phyloP scores from a whole-genome alignment of 2,888 invertebrate genomes.

The Nomada fabriciana region DNA sequence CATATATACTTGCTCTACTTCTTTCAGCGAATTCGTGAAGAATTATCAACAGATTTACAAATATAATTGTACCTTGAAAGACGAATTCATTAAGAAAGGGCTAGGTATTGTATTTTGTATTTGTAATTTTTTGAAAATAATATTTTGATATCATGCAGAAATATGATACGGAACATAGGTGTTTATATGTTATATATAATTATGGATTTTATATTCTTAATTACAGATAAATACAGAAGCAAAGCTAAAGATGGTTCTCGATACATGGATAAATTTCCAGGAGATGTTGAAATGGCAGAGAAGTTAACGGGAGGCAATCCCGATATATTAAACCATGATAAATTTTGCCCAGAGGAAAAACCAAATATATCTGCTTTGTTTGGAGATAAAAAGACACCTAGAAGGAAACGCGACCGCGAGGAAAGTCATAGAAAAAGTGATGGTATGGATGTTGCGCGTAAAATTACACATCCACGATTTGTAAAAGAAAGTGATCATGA shows the following conservation, averaged over 20 bases:
- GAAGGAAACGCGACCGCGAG: constrained; percentile 79
- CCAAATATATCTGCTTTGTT: constrained; percentile 86
- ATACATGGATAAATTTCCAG: constrained; percentile 92
- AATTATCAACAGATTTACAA: constrained; percentile 90
- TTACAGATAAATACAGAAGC: constrained; percentile 87
- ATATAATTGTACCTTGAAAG: constrained; percentile 91
- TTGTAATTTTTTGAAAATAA: neutral
- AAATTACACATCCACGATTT: constrained; percentile 85
- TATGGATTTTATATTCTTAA: constrained; percentile 18
- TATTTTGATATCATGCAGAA: neutral
- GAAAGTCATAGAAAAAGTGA: constrained; percentile 71
- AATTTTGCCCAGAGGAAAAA: constrained; percentile 85
- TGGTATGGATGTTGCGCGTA: constrained; percentile 70
- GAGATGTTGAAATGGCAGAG: constrained; percentile 91
- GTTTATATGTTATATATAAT: neutral
- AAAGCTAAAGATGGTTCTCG: constrained; percentile 86
- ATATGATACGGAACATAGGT: neutral
- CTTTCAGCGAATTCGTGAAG: constrained; percentile 92
- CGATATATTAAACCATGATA: constrained; percentile 88
- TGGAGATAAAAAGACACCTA: constrained; percentile 85
- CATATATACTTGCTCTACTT: constrained; percentile 54
- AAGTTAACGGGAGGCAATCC: constrained; percentile 89
- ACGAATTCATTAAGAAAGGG: constrained; percentile 93
- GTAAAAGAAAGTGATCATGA: constrained; percentile 86
- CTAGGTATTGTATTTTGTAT: constrained; percentile 87